Evolutionary conservation across 2,113 vertebrate species (phyloP).

Genomic region (Emydura subglobosa): DNA sequence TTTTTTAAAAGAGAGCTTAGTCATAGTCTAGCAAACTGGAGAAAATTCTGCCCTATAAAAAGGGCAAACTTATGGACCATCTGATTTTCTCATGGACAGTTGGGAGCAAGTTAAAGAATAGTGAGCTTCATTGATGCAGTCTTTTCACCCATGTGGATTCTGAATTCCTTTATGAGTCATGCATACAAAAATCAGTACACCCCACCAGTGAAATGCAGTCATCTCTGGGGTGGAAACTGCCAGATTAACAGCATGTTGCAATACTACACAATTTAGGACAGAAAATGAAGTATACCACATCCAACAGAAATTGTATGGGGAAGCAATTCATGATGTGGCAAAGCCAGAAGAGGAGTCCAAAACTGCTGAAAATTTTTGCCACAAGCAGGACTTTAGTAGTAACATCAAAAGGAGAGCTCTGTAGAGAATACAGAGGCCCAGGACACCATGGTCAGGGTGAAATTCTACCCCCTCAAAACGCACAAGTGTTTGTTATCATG

Average conservation of each 20-base stretch:
- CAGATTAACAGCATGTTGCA: neutral
- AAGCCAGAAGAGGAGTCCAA: neutral
- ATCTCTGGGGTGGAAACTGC: neutral
- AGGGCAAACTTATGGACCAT: neutral
- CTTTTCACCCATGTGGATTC: neutral
- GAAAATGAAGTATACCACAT: neutral
- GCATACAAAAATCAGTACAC: neutral
- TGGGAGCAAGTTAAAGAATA: neutral
- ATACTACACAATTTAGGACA: neutral
- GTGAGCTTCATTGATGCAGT: neutral
- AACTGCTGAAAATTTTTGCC: neutral
- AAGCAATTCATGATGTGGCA: neutral
- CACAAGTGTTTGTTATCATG: fast-evolving
- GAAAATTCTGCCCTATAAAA: neutral
- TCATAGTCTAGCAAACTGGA: neutral
- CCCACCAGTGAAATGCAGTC: neutral
- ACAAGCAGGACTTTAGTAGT: neutral
- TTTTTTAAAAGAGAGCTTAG: neutral
- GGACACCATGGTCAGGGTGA: neutral
- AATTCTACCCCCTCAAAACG: fast-evolving
- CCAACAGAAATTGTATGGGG: fast-evolving
- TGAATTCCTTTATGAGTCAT: neutral
- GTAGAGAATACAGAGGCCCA: neutral
- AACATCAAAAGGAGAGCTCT: neutral
- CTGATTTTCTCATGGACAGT: neutral